Percentiles rank a stretch among this genome's conserved stretches.
These are phyloP conservation scores for Drosophila mojavensis DNA, from an alignment of 1,140 invertebrate species.

Conservation along the genomic window DNA sequence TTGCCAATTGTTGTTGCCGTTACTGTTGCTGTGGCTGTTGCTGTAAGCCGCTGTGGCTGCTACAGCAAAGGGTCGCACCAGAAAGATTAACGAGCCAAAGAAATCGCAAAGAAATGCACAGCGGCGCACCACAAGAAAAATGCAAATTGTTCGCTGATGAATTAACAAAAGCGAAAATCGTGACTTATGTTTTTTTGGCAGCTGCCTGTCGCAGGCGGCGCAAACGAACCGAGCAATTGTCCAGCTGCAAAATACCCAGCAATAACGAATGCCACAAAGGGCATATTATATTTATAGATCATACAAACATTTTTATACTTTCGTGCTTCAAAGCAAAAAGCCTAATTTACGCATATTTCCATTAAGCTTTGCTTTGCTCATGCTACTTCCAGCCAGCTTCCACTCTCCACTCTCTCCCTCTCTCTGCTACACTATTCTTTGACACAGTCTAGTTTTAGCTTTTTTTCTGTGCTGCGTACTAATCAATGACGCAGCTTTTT, in stretches of 20 bases:
- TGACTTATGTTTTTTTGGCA: slow-evolving; percentile 84
- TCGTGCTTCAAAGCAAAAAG: background rate
- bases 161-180: slow-evolving; percentile 83
- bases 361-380: background rate
- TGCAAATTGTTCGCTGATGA: slow-evolving; percentile 83
- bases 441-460: slow-evolving; percentile 61
- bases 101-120: slow-evolving; percentile 76
- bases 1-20: slow-evolving; percentile 47
- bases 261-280: background rate
- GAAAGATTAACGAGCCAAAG: slow-evolving; percentile 77
- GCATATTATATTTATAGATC: slow-evolving; percentile 4
- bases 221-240: slow-evolving; percentile 51
- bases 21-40: slow-evolving; percentile 1
- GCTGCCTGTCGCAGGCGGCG: slow-evolving; percentile 61
- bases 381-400: background rate
- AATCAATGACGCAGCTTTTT: slow-evolving; percentile 77
- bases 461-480: slow-evolving; percentile 48
- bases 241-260: slow-evolving; percentile 30
- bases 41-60: slow-evolving; percentile 12
- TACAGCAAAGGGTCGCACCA: slow-evolving; percentile 61
- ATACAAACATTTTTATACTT: background rate
- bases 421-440: background rate
- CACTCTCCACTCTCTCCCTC: background rate
- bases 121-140: slow-evolving; percentile 59
- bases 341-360: background rate